A percentile compares a stretch with the other conserved stretches of the same genome.
These are phyloP conservation scores for Tyrannus savana DNA, from an alignment of 2,113 vertebrate genomes.

Conservation along the genomic window DNA sequence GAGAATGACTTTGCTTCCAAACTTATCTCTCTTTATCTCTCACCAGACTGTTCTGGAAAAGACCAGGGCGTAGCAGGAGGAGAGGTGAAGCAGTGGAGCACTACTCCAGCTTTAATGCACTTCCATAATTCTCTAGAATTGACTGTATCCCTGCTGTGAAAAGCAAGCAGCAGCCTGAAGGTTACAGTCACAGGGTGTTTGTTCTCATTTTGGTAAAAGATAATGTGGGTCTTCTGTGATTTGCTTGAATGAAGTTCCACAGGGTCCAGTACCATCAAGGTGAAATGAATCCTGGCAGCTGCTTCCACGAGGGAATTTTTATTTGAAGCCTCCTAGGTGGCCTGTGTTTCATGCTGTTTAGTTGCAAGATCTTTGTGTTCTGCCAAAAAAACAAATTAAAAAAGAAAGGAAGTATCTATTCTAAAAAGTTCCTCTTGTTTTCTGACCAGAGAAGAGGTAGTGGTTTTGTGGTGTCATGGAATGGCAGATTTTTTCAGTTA, in stretches of 20 bases:
- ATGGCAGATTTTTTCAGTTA: neutral
- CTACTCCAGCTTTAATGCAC: neutral
- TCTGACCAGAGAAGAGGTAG: neutral
- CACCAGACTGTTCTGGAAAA: neutral
- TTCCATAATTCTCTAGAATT: neutral
- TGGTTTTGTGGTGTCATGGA: neutral
- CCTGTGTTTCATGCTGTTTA: neutral
- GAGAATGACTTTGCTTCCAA: neutral
- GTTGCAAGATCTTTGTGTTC: neutral
- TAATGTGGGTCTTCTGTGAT: neutral
- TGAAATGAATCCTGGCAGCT: neutral
- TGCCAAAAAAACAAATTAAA: neutral
- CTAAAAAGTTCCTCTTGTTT: neutral
- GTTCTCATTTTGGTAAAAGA: neutral
- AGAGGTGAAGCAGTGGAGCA: neutral
- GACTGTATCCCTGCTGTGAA: neutral
- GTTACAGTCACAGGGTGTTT: neutral
- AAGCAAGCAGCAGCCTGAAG: neutral
- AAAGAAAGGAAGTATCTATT: neutral
- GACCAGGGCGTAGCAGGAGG: fast-evolving
- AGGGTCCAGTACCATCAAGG: neutral
- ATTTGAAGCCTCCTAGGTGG: neutral
- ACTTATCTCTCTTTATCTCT: neutral
- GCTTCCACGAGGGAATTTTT: neutral
- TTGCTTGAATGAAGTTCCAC: neutral